A percentile compares a stretch with the other conserved stretches of the same genome.
These are phyloP conservation scores for Antheraea pernyi DNA, from an alignment of 1,140 invertebrate species.

Conservation along the genomic window DNA sequence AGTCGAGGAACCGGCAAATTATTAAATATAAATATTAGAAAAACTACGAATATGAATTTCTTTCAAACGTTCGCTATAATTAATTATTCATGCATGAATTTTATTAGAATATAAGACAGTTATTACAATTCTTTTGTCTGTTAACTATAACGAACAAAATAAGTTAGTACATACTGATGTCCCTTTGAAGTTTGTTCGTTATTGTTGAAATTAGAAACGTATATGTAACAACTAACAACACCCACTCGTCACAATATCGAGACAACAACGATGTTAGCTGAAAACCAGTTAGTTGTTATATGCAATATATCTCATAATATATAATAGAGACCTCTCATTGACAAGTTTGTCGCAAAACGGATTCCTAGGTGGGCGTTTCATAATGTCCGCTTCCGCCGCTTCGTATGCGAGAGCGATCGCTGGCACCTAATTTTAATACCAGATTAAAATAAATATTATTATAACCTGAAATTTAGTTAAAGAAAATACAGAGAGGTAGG, in stretches of 20 bases:
- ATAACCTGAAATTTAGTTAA: constrained; percentile 46
- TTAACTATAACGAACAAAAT: constrained; percentile 18
- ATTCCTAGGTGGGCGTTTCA: constrained; percentile 98
- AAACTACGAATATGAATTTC: background rate
- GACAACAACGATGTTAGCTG: constrained; percentile 67
- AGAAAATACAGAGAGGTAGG: constrained; percentile 66
- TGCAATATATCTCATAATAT: constrained; percentile 43
- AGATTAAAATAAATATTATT: constrained; percentile 39
- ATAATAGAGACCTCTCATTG: constrained; percentile 90
- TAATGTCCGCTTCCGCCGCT: constrained; percentile 98
- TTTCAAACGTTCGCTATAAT: constrained; percentile 11
- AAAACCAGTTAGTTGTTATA: constrained; percentile 55
- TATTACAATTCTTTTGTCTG: constrained; percentile 21
- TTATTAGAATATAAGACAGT: constrained; percentile 25
- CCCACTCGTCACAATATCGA: constrained; percentile 62
- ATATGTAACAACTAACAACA: constrained; percentile 33
- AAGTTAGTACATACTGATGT: background rate
- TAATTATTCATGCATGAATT: constrained; percentile 29
- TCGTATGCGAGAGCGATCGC: constrained; percentile 99
- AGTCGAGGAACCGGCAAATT: constrained; percentile 9
- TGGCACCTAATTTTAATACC: constrained; percentile 87
- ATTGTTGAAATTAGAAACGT: constrained; percentile 15
- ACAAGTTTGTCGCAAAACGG: constrained; percentile 97
- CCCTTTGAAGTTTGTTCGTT: background rate
- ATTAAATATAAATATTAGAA: background rate